Percentiles rank a stretch among this genome's conserved stretches.
Evolutionary conservation across 2,888 invertebrate species (phyloP).

Genomic region (Mycalesis mineus): DNA sequence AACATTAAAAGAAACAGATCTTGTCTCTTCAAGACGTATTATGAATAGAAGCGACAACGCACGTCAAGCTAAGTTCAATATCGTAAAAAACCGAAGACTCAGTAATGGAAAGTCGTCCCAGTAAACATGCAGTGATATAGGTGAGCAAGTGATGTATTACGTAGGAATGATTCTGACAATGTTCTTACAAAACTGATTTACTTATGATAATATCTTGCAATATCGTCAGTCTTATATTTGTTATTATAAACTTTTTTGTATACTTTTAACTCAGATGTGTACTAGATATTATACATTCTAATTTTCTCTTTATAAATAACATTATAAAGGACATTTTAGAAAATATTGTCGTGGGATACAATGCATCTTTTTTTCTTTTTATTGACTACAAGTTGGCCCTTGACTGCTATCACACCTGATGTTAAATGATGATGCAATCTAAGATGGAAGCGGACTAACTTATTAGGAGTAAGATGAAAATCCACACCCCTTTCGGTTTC

Average conservation of each 20-base stretch:
- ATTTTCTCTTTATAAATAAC: too few relatives aligned
- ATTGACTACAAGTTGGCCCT: too few relatives aligned
- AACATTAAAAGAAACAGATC: background rate
- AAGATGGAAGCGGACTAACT: too few relatives aligned
- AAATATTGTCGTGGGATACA: too few relatives aligned
- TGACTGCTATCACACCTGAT: too few relatives aligned
- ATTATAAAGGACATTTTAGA: too few relatives aligned
- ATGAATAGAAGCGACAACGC: conserved; percentile 7
- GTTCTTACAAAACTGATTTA: conserved; percentile 6
- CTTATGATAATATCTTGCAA: conserved; percentile 7
- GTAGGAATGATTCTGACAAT: conserved; percentile 6
- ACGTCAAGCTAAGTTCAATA: conserved; percentile 3
- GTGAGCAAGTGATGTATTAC: conserved; percentile 39
- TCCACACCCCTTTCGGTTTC: too few relatives aligned
- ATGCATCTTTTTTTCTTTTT: too few relatives aligned
- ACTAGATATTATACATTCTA: too few relatives aligned
- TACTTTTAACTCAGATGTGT: too few relatives aligned
- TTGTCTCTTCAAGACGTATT: background rate
- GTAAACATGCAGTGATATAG: conserved; percentile 20
- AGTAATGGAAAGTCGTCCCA: conserved; percentile 24
- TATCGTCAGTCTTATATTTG: background rate
- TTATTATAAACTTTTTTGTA: background rate
- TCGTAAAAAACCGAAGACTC: conserved; percentile 11
- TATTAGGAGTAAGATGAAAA: too few relatives aligned
- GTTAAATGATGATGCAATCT: too few relatives aligned